These are phyloP conservation scores for Pemphredon lugubris DNA, from an alignment of 2,888 invertebrate species.

Conservation along the genomic window DNA sequence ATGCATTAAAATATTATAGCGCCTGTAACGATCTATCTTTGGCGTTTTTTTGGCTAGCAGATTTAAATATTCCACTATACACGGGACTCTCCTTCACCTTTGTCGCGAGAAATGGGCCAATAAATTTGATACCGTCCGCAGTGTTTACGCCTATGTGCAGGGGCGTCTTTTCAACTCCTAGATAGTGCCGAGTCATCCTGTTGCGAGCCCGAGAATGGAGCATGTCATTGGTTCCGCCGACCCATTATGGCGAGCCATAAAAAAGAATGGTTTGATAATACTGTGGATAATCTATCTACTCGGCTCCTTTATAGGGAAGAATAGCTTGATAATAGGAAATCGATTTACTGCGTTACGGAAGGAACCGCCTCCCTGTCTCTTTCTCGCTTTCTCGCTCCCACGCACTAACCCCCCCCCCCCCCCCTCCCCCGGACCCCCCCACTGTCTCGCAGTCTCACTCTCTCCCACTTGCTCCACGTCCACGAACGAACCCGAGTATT, in stretches of 20 bases:
- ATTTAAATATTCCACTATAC: no score
- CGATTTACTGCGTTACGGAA: conserved; percentile 62
- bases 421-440: conserved; percentile 3
- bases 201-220: conserved; percentile 37
- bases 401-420: conserved; percentile 7
- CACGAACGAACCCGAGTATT: conserved; percentile 48
- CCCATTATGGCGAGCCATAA: conserved; percentile 51
- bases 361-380: conserved; percentile 16
- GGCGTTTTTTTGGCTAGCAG: no score
- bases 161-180: conserved; percentile 11
- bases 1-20: no score
- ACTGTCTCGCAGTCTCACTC: conserved; percentile 6
- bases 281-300: conserved; percentile 64
- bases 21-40: no score
- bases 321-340: conserved; percentile 66
- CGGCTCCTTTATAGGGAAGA: conserved; percentile 59
- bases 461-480: conserved; percentile 8
- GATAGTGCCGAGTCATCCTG: conserved; percentile 44
- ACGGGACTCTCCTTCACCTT: not conserved
- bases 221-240: conserved; percentile 48
- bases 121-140: conserved; percentile 13
- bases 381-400: not conserved
- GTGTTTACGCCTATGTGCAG: conserved; percentile 37
- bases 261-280: conserved; percentile 62
- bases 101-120: conserved; percentile 1